A percentile compares a stretch with the other conserved stretches of the same genome.
phyloP scores from a whole-genome alignment of 2,113 vertebrate species.

The Eulacestoma nigropectus region DNA sequence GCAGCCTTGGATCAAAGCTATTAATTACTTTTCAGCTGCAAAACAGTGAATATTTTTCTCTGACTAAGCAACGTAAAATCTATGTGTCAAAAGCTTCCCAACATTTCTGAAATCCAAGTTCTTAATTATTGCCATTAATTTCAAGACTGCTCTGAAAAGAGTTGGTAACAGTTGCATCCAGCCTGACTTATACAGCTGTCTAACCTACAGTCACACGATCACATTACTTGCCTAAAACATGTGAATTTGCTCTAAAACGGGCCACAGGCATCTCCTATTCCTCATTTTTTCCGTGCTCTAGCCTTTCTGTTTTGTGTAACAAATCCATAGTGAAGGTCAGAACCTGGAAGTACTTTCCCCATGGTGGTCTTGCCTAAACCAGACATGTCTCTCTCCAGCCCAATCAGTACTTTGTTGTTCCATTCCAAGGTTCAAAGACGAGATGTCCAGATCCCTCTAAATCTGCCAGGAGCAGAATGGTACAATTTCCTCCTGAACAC shows the following conservation, averaged over 20 bases:
- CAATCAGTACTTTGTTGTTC: background rate
- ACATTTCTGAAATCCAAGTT: background rate
- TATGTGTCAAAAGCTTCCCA: background rate
- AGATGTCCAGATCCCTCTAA: background rate
- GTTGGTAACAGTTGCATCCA: background rate
- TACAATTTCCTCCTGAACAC: background rate
- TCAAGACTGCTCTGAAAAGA: background rate
- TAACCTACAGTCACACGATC: background rate
- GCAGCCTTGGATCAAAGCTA: background rate
- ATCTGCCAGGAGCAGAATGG: accelerated
- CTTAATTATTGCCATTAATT: background rate
- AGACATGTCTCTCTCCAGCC: background rate
- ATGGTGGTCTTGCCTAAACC: background rate
- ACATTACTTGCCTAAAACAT: background rate
- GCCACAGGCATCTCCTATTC: background rate
- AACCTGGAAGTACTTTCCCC: background rate
- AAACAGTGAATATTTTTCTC: background rate
- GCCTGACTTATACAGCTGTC: background rate
- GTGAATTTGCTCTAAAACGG: background rate
- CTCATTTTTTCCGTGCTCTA: background rate
- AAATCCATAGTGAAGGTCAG: background rate
- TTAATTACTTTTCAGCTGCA: background rate
- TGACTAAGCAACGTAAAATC: background rate
- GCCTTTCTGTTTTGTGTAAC: background rate
- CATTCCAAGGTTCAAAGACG: background rate